Evolutionary conservation across 2,113 vertebrate species (phyloP).

Genomic region (Oxyruncus cristatus): DNA sequence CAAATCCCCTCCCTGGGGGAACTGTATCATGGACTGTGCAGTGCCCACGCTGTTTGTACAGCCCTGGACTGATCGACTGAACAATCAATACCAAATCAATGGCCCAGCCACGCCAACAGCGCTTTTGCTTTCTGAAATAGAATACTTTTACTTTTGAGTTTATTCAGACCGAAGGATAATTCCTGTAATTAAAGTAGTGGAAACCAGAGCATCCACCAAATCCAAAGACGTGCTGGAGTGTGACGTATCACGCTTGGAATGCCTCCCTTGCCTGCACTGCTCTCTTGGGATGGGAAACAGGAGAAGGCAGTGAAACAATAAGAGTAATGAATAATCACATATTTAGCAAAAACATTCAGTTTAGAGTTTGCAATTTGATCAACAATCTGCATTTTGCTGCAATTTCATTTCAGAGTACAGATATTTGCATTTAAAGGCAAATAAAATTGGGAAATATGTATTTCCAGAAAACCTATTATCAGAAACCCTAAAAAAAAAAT

Average conservation of each 20-base stretch:
- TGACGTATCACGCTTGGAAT: constrained; percentile 2
- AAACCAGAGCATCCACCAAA: constrained; percentile 42
- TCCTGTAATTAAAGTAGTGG: neutral
- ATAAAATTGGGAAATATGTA: neutral
- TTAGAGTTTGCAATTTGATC: neutral
- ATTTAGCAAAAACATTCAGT: constrained; percentile 14
- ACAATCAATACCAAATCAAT: neutral
- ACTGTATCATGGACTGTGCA: neutral
- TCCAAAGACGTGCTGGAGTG: neutral
- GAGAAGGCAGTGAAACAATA: constrained; percentile 26
- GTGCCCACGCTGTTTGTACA: neutral
- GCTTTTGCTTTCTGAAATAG: neutral
- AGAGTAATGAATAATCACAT: constrained; percentile 42
- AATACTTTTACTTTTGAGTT: neutral
- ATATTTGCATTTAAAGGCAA: neutral
- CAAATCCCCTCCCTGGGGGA: neutral
- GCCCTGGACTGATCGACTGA: neutral
- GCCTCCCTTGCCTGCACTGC: constrained; percentile 15
- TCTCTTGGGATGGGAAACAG: constrained; percentile 30
- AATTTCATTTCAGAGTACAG: neutral
- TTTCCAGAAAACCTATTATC: neutral
- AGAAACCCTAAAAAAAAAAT: neutral
- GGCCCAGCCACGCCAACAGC: neutral
- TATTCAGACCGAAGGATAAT: neutral
- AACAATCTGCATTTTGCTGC: neutral